Evolutionary conservation across 2,113 vertebrate genomes (phyloP), one percentile per base, ranked within the genome.

Genomic region (Suncus etruscus): DNA sequence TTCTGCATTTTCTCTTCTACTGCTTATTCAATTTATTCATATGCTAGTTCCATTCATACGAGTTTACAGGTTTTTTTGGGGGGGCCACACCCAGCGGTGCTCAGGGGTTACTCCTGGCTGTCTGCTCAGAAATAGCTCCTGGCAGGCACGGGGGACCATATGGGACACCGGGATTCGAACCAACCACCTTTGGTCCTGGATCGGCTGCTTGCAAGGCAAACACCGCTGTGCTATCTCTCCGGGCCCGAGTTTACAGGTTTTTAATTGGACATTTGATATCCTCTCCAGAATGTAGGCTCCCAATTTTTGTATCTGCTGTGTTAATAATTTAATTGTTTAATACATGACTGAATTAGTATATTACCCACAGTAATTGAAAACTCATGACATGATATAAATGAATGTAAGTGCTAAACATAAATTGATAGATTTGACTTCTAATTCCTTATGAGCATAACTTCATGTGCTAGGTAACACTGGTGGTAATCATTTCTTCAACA

Each of bases 381-480:
- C 25, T 86, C 82, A 50, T 63, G 45, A 89, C 75, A n/a, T 11
- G 11, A 82, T 50, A 39, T 32, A 48, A 72, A 45, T 81, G 24
- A 85, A 51, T 20, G 70, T 25, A 83, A 83, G 50, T 83, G 45
- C 50, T 91, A 87, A 80, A 63, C 11, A 66, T 72, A 58, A 1
- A 6, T 87, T 15, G 16, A 58, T 39, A 39, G 39, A 5, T 69
- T 81, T 12, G 0, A 73, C 20, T 58, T 79, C 14, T 89, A 83
- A 73, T 79, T 86, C 29, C 39, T 89, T 68, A 91, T 83, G 70
- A 86, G 74, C 39, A 69, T 63, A 87, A 10, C 15, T 90, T 84
- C 16, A 72, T 39, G 32, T 74, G 51, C 32, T 77, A 88, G 51
- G 24, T 70, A 72, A 88, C 7, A 27, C 70, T 83, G 50, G 45